phyloP scores from a whole-genome alignment of 2,797 vertebrate species.

The Centroberyx gerrardi region DNA sequence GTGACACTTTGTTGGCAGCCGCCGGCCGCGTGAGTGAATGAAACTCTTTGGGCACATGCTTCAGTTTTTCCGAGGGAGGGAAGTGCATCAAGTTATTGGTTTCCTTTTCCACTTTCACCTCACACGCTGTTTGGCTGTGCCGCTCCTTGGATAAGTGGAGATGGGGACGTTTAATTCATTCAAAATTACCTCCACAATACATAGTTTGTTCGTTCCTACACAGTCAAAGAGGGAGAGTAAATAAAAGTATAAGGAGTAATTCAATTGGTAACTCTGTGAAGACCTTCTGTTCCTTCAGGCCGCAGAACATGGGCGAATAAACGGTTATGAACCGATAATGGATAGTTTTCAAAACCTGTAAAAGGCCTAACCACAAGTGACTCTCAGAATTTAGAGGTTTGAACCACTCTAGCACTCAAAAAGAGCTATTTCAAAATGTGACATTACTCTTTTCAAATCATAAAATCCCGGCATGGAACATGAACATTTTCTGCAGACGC shows the following conservation, averaged over 20 bases:
- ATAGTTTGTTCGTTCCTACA: slow-evolving; percentile 26
- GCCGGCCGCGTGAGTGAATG: slow-evolving; percentile 40
- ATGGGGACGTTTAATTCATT: slow-evolving; percentile 63
- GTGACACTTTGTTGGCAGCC: slow-evolving; percentile 69
- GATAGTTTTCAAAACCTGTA: slow-evolving; percentile 32
- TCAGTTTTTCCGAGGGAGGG: slow-evolving; percentile 63
- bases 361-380: slow-evolving; percentile 37
- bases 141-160: slow-evolving; percentile 42
- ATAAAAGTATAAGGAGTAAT: neutral
- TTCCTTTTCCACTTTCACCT: slow-evolving; percentile 71
- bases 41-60: slow-evolving; percentile 53
- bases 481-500: slow-evolving; percentile 34
- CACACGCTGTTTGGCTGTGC: slow-evolving; percentile 65
- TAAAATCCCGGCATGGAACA: slow-evolving; percentile 29
- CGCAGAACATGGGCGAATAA: slow-evolving; percentile 36
- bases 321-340: slow-evolving; percentile 41
- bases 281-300: slow-evolving; percentile 23
- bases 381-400: slow-evolving; percentile 24
- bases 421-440: slow-evolving; percentile 31
- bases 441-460: slow-evolving; percentile 36
- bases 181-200: slow-evolving; percentile 39
- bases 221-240: slow-evolving; percentile 1
- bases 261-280: neutral
- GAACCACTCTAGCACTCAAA: slow-evolving; percentile 1
- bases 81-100: slow-evolving; percentile 66